Evolutionary conservation across 2,797 vertebrate genomes (phyloP), one percentile per base, ranked within the genome.

Genomic region (Gadopsis bispinosus): DNA sequence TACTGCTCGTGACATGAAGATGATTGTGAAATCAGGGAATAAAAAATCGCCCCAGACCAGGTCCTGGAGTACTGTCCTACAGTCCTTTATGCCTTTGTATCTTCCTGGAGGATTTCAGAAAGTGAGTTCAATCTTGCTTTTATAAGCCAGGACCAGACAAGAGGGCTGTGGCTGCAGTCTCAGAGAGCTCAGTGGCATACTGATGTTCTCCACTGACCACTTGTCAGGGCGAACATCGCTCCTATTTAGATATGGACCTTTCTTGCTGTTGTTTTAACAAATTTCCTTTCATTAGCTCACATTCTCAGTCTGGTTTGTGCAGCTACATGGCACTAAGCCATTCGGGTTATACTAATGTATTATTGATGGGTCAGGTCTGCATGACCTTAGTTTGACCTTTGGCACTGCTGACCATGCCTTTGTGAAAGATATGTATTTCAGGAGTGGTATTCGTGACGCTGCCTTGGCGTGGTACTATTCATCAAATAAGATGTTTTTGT

Each of bases 341-440:
- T 17, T 51, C 0, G 0, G 12, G 47, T 43, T 48, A 19, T 20
- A 29, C 64, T 29, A 17, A 63, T 20, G 43, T 39, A 53, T 73
- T 73, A 73, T 82, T 64, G 55, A 77, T 74, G 22, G 59, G 0
- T 78, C 16, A 51, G 33, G 45, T 73, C 50, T 35, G 63, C 43
- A 45, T 53, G 41, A 48, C 59, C 58, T 73, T 14, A 9, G 33
- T 39, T 29, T 73, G 65, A 31, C 54, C 64, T 69, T 73, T 20
- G 51, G 7, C 11, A 16, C 35, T 26, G 29, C 4, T 29, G 43
- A 58, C 41, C 37, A 17, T 29, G 33, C 5, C 65, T 55, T 35
- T 62, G 48, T 61, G 29, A 51, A 1, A 1, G 0, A 50, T 62
- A 26, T 41, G 12, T 16, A 66, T 14, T 59, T 48, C 29, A 51